Conservation (phyloP, 2,888 invertebrate genomes). For the Serripes groenlandicus region DNA sequence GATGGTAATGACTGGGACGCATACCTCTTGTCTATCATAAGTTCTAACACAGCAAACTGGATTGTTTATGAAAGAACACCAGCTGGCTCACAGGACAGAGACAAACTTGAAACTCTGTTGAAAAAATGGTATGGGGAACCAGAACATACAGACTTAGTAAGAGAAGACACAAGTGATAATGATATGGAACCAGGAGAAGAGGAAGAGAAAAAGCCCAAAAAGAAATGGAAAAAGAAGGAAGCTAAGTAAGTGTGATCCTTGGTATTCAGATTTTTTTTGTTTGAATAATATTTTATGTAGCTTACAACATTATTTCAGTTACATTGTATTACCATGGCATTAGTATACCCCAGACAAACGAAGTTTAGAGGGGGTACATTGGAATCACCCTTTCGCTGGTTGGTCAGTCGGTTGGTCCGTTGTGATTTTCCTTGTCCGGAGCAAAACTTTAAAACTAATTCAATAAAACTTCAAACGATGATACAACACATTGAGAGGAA, state of each 20-base stretch:
- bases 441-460: too few species aligned
- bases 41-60: slow-evolving; percentile 85
- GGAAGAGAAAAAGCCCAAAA: slow-evolving; percentile 65
- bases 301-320: too few species aligned
- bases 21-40: slow-evolving; percentile 83
- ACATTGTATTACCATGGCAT: too few species aligned
- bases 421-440: too few species aligned
- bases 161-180: slow-evolving; percentile 78
- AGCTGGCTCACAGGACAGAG: slow-evolving; percentile 71
- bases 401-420: too few species aligned
- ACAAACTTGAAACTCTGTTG: slow-evolving; percentile 75
- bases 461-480: too few species aligned
- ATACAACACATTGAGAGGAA: too few species aligned
- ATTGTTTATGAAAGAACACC: slow-evolving; percentile 81
- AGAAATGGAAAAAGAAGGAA: slow-evolving; percentile 76
- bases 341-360: too few species aligned
- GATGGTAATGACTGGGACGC: slow-evolving; percentile 83
- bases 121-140: slow-evolving; percentile 81
- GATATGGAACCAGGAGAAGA: slow-evolving; percentile 62
- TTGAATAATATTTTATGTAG: too few species aligned
- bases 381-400: too few species aligned
- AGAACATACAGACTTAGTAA: slow-evolving; percentile 80
- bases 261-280: too few species aligned
- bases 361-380: too few species aligned
- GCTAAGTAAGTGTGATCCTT: slow-evolving; percentile 70